Percentiles rank a stretch among this genome's conserved stretches.
Conservation (phyloP, 2,888 invertebrate species). For the Rhaphigaster nebulosa region DNA sequence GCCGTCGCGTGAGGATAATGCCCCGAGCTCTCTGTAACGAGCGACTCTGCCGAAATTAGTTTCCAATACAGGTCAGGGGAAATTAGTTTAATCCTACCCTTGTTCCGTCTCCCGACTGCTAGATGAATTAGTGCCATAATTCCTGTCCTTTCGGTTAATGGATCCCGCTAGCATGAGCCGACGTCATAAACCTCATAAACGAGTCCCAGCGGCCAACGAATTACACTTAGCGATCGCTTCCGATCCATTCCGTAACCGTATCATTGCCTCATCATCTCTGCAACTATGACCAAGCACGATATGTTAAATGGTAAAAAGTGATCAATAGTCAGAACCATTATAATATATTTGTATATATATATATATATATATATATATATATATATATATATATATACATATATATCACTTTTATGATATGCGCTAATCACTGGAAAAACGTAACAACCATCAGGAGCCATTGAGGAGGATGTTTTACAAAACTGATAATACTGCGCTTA, state of each 20-base stretch:
- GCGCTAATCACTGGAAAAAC: not conserved
- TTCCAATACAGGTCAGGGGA: slow-evolving; percentile 47
- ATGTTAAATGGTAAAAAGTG: not conserved
- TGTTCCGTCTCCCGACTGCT: slow-evolving; percentile 27
- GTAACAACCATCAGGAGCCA: not conserved
- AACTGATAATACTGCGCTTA: not conserved
- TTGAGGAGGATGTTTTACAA: not conserved
- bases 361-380: too few relatives aligned
- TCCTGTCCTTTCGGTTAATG: slow-evolving; percentile 24
- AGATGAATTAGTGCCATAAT: slow-evolving; percentile 40
- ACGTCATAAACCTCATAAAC: slow-evolving; percentile 2
- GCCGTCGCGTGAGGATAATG: slow-evolving; percentile 42
- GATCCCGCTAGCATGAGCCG: slow-evolving; percentile 42
- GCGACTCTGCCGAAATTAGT: slow-evolving; percentile 36
- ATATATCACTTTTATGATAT: not conserved
- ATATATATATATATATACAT: too few relatives aligned
- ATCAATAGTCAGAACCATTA: not conserved
- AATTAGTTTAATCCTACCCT: slow-evolving; percentile 34
- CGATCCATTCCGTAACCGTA: not conserved
- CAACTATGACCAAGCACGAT: not conserved
- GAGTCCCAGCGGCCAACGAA: not conserved
- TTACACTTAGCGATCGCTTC: slow-evolving; percentile 7
- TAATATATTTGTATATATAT: not conserved
- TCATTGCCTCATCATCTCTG: not conserved
- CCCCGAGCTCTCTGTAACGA: slow-evolving; percentile 13